These are phyloP conservation scores for Vandiemenella viatica DNA, from an alignment of 2,888 invertebrate genomes.

Conservation along the genomic window DNA sequence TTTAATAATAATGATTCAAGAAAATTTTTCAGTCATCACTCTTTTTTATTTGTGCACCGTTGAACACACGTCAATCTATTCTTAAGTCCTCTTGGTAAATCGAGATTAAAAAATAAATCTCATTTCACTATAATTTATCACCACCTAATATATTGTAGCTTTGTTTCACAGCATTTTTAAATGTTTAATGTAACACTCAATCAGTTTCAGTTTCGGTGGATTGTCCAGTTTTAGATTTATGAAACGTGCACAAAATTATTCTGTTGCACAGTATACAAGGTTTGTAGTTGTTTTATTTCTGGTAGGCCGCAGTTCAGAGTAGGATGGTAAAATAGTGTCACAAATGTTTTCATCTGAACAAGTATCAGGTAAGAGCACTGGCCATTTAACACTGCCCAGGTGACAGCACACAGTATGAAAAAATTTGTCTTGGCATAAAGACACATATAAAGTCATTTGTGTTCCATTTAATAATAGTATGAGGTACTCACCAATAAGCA, in stretches of 20 bases:
- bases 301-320: background rate
- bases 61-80: background rate
- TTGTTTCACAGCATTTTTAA: background rate
- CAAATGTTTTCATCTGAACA: background rate
- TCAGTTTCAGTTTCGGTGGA: background rate
- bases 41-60: no score
- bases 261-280: no score
- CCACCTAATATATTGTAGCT: background rate
- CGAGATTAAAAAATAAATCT: background rate
- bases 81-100: background rate
- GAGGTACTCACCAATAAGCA: no score
- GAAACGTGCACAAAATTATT: background rate
- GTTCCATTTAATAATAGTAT: conserved; percentile 1
- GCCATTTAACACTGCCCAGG: background rate
- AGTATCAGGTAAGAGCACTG: background rate
- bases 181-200: background rate
- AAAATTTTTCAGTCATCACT: no score
- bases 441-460: no score
- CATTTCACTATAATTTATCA: background rate
- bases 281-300: background rate
- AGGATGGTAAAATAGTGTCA: conserved; percentile 2
- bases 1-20: no score
- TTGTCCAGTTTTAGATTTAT: background rate
- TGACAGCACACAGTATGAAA: no score
- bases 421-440: no score